Evolutionary conservation across 1,140 invertebrate genomes (phyloP).

Genomic region (Pogonognathellus flavescens): DNA sequence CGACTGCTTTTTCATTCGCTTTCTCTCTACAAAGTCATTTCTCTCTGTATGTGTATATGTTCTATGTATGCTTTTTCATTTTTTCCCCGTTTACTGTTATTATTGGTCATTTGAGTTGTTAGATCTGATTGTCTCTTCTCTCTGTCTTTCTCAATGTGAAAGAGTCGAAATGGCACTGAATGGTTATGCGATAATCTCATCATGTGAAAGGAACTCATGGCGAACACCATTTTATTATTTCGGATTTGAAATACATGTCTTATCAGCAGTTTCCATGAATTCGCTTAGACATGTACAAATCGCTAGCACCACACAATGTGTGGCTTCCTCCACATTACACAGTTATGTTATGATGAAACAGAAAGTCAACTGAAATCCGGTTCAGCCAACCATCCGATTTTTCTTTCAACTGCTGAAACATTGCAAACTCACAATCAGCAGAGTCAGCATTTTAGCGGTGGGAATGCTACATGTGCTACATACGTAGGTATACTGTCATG

Average conservation of each 20-base stretch:
- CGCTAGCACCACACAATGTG: not conserved
- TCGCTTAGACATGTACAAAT: not conserved
- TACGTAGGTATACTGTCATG: too few relatives aligned
- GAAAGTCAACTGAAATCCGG: not conserved
- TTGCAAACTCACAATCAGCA: too few relatives aligned
- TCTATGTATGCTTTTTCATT: too few relatives aligned
- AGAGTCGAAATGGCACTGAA: not conserved
- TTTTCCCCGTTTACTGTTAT: too few relatives aligned
- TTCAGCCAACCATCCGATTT: not conserved
- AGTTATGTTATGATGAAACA: not conserved
- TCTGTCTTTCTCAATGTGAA: too few relatives aligned
- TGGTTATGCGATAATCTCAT: not conserved
- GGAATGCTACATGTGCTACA: too few relatives aligned
- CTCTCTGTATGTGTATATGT: too few relatives aligned
- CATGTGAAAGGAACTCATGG: not conserved
- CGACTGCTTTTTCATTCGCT: not conserved
- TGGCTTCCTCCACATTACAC: not conserved
- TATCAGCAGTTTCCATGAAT: slow-evolving; percentile 10
- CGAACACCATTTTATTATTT: slow-evolving; percentile 5
- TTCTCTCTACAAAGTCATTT: not conserved
- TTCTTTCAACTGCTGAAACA: too few relatives aligned
- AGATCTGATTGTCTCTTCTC: too few relatives aligned
- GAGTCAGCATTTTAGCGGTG: too few relatives aligned
- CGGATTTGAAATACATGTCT: slow-evolving; percentile 22
- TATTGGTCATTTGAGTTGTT: too few relatives aligned